Percentiles rank a stretch among this genome's conserved stretches.
Conservation (phyloP, 2,888 invertebrate genomes). For the Cylindroiulus punctatus region DNA sequence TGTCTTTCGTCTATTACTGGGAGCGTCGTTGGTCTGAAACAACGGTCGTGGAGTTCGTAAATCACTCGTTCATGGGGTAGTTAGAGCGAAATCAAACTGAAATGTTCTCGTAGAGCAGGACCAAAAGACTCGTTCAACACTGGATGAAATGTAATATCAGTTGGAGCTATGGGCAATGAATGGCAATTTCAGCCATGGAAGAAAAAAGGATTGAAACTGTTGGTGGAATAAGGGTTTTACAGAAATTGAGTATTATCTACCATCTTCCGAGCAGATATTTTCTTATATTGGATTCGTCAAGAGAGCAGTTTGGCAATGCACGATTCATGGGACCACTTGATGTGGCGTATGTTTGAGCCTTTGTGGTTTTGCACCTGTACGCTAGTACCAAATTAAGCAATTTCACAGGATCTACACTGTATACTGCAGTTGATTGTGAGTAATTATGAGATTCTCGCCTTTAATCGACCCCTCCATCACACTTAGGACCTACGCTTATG, state of each 20-base stretch:
- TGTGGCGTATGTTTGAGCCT: neutral
- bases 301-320: neutral
- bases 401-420: too few species aligned
- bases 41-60: constrained; percentile 24
- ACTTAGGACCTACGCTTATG: neutral
- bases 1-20: constrained; percentile 40
- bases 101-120: constrained; percentile 22
- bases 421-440: too few species aligned
- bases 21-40: constrained; percentile 48
- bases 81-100: constrained; percentile 49
- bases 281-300: constrained; percentile 23
- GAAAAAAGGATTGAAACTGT: constrained; percentile 2
- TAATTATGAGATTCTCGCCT: neutral
- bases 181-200: neutral
- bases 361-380: neutral
- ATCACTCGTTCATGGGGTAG: constrained; percentile 47
- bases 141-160: constrained; percentile 46
- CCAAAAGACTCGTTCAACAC: constrained; percentile 40
- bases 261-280: neutral
- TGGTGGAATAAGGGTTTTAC: constrained; percentile 19
- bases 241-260: constrained; percentile 5
- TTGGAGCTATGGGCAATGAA: constrained; percentile 14
- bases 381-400: neutral
- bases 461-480: neutral
- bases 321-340: neutral